Percentiles rank a stretch among this genome's conserved stretches.
These are phyloP conservation scores for Acleris laterana DNA, from an alignment of 2,888 invertebrate species.

Conservation along the genomic window DNA sequence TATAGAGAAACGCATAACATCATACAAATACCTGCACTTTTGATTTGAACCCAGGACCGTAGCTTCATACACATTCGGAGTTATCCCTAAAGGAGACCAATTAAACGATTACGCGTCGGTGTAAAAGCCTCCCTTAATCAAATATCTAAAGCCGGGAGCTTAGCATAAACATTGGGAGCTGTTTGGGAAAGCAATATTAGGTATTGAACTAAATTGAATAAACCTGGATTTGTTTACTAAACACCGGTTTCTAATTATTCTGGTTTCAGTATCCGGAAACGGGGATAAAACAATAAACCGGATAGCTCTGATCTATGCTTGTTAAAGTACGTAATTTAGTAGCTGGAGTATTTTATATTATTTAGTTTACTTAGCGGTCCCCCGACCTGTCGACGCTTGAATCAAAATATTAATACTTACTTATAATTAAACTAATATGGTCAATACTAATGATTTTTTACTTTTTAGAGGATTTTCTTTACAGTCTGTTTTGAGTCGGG, in stretches of 20 bases:
- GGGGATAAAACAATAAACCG: conserved; percentile 19
- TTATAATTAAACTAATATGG: no score
- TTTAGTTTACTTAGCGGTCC: no score
- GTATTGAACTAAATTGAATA: conserved; percentile 38
- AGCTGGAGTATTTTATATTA: no score
- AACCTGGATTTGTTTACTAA: conserved; percentile 36
- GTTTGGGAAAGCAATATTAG: conserved; percentile 41
- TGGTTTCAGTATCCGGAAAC: conserved; percentile 22
- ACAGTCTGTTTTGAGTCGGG: no score
- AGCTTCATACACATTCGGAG: no score
- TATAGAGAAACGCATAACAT: no score
- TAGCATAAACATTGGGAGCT: conserved; percentile 41
- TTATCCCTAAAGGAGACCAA: neutral
- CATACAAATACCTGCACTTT: no score
- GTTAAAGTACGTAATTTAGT: neutral
- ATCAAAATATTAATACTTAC: no score
- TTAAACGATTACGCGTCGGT: conserved; percentile 11
- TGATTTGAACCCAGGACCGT: no score
- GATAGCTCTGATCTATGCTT: conserved; percentile 2
- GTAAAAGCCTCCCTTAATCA: conserved; percentile 26
- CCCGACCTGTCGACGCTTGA: no score
- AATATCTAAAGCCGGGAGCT: conserved; percentile 41
- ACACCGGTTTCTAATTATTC: conserved; percentile 34
- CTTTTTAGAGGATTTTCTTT: no score
- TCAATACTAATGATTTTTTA: no score